Conservation (phyloP, 1,140 invertebrate genomes). For the Sinella curviseta region DNA sequence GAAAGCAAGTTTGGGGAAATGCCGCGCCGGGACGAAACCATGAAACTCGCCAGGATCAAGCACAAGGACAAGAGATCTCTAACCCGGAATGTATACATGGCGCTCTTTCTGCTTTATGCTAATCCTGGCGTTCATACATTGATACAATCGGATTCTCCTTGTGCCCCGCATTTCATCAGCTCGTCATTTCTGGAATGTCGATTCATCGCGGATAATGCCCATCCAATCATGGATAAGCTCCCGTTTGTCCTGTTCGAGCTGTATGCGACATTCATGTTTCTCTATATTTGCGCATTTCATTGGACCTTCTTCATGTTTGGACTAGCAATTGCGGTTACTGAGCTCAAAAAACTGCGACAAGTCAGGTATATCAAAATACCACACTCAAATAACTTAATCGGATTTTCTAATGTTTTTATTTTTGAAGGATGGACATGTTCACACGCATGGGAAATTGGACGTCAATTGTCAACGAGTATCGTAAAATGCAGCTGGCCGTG, state of each 20-base stretch:
- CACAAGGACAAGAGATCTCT: background rate
- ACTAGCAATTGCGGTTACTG: background rate
- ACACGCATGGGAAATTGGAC: too few species aligned
- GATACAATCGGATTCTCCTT: background rate
- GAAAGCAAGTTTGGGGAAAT: background rate
- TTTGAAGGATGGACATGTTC: too few species aligned
- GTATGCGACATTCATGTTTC: background rate
- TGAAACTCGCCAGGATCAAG: background rate
- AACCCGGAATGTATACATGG: background rate
- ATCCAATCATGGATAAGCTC: background rate
- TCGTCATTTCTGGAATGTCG: background rate
- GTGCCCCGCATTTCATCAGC: constrained; percentile 12
- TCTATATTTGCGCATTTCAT: background rate
- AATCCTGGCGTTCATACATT: background rate
- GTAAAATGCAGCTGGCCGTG: background rate
- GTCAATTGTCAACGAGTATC: background rate
- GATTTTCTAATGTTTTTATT: too few species aligned
- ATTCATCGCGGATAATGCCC: background rate
- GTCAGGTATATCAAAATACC: background rate
- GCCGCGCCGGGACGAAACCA: background rate
- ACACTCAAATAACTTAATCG: background rate
- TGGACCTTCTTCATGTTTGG: background rate
- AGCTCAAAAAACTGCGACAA: background rate
- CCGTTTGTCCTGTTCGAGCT: constrained; percentile 16
- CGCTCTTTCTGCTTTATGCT: background rate